Evolutionary conservation across 2,888 invertebrate genomes (phyloP), one percentile per base, ranked within the genome.

Genomic region (Philereme transversata): DNA sequence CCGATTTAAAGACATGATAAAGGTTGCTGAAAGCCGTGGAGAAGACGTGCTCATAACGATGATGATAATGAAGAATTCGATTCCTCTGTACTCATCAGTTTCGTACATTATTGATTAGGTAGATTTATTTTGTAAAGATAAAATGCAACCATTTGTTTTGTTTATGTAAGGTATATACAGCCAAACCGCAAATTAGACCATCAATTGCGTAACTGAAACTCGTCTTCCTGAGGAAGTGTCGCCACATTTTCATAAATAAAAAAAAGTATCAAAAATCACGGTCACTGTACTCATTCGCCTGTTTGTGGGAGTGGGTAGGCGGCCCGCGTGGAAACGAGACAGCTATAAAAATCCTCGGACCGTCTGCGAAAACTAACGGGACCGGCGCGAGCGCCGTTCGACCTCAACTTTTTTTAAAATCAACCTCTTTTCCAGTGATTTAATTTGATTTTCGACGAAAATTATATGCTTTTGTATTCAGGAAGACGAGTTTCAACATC

Each of bases 301-400:
- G 77, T 77, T 76, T 73, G 82, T 84, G 83, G 84, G 81, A 82
- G 84, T 78, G 77, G 77, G 87, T 86, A 84, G 89, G 88, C 87
- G 88, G 81, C 72, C 73, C 75, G 78, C 73, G 82, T 67, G 72
- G 51, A 79, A 90, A 73, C 56, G 86, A 81, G 86, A 86, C 70
- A 55, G 73, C 57, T 34, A 64, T 65, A 77, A 5, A 53, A 64
- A 60, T 51, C 61, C 51, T 64, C 67, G 71, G 72, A 66, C 62
- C 79, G 74, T 66, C 71, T 57, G 44, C 60, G 67, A 65, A 57
- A 68, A 59, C 69, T 89, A 88, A 88, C 89, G 89, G 86, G 82
- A 76, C 69, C 63, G 56, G 84, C 86, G 86, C 86, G 68, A 51
- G 78, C 81, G 82, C 81, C 75, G 77, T 60, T 68, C 83, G 81